Evolutionary conservation across 2,113 vertebrate species (phyloP), one percentile per base, ranked within the genome.

Genomic region (Phyllostomus discolor): DNA sequence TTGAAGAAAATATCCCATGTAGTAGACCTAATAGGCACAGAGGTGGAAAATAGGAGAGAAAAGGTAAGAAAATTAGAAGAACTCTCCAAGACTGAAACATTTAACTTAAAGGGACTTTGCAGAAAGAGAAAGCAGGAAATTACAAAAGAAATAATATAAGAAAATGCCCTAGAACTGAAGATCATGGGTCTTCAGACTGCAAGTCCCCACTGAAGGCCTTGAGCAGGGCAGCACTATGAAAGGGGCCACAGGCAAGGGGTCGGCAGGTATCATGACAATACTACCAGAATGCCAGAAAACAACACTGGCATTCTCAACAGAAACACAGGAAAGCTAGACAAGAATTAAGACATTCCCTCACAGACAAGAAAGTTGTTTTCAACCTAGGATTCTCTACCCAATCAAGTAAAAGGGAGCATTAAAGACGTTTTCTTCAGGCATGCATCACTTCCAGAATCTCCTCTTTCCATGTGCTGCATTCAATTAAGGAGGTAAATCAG

Each of bases 21-120:
- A 80, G 67, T n/a, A 93, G 54, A 96, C 69, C 90, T 96, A 87
- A 97, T 69, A 95, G 33, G 88, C 70, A 97, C 17, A 93, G 64
- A 79, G 35, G 57, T 38, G 33, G 48, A 87, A 90, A 96, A 91
- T 2, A 86, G 57, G 48, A 95, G 38, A 92, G 83, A 64, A 43
- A 66, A 75, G 86, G 69, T 17, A 86, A 83, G 83, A 80, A 96
- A 79, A 80, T 94, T 19, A 93, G 69, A 89, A 69, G 4, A 76
- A 79, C 12, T 72, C 2, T 67, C 41, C 28, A 48, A 46, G 64
- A 72, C 5, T 43, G 35, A 75, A 86, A 92, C 73, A 72, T 67
- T 72, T 73, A 41, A 87, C 73, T 50, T 62, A 54, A 62, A 0
- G 24, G 33, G 31, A 93, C 22, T 87, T 89, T 73, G 54, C 46